A percentile compares a stretch with the other conserved stretches of the same genome.
Evolutionary conservation across 1,140 invertebrate genomes (phyloP).

Genomic region (Heterodera carotae): DNA sequence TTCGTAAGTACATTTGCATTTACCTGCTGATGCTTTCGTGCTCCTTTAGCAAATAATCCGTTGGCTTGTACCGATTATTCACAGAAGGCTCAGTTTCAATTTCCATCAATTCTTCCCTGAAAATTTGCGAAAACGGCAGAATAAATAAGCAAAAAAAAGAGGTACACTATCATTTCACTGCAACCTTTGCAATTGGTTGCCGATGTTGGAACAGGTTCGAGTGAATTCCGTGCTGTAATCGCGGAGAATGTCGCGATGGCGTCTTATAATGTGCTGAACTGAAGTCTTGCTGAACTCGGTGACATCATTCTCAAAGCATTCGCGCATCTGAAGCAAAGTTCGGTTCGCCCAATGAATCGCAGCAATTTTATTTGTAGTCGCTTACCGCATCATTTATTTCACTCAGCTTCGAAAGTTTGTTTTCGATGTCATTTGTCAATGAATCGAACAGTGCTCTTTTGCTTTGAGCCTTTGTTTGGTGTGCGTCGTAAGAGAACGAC

Average conservation of each 20-base stretch:
- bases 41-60: slow-evolving; percentile 49
- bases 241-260: slow-evolving; percentile 43
- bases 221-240: slow-evolving; percentile 42
- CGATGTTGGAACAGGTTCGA: slow-evolving; percentile 36
- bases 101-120: slow-evolving; percentile 47
- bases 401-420: slow-evolving; percentile 33
- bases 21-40: slow-evolving; percentile 51
- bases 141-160: not conserved
- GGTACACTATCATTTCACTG: slow-evolving; percentile 23
- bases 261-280: slow-evolving; percentile 41
- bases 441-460: slow-evolving; percentile 40
- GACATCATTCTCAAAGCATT: slow-evolving; percentile 36
- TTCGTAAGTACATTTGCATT: not conserved
- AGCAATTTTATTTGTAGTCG: slow-evolving; percentile 12
- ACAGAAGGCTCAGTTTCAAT: slow-evolving; percentile 39
- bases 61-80: slow-evolving; percentile 44
- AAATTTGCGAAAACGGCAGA: no score
- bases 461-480: slow-evolving; percentile 31
- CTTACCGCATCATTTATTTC: slow-evolving; percentile 38
- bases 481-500: slow-evolving; percentile 22
- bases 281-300: slow-evolving; percentile 29
- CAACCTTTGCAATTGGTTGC: slow-evolving; percentile 36
- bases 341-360: not conserved
- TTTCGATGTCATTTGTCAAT: slow-evolving; percentile 36
- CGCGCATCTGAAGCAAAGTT: slow-evolving; percentile 35